Percentiles rank a stretch among this genome's conserved stretches.
phyloP scores from a whole-genome alignment of 2,113 vertebrate species.

The Psammodynastes pulverulentus region DNA sequence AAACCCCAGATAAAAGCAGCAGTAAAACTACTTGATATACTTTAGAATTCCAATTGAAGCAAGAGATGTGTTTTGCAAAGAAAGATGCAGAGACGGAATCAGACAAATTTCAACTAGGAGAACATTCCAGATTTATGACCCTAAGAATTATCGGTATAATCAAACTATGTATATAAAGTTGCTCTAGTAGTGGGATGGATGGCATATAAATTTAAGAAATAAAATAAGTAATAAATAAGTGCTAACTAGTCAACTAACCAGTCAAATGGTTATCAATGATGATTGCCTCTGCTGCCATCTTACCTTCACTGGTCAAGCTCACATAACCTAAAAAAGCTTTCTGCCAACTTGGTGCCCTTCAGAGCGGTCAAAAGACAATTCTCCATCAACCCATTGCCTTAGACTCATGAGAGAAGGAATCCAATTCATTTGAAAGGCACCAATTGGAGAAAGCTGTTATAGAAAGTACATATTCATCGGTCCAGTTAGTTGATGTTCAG shows the following conservation, averaged over 20 bases:
- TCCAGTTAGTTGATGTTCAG: neutral
- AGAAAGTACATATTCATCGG: neutral
- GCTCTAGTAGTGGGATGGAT: neutral
- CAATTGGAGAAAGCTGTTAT: neutral
- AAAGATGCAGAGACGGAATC: neutral
- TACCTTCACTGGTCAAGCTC: neutral
- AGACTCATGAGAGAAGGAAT: neutral
- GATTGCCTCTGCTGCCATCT: neutral
- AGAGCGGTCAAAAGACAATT: neutral
- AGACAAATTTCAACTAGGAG: neutral
- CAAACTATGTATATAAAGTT: no score
- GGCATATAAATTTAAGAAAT: neutral
- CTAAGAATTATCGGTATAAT: neutral
- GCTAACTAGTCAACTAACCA: neutral
- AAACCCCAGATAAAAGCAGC: neutral
- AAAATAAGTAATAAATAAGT: neutral
- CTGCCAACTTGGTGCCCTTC: neutral
- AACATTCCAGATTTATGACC: neutral
- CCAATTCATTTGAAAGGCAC: neutral
- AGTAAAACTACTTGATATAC: neutral
- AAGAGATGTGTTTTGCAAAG: neutral
- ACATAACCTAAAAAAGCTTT: neutral
- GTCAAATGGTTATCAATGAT: neutral
- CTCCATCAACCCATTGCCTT: neutral
- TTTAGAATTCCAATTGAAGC: neutral